A percentile compares a stretch with the other conserved stretches of the same genome.
Evolutionary conservation across 2,888 invertebrate species (phyloP).

Genomic region (Copidosoma aretas): DNA sequence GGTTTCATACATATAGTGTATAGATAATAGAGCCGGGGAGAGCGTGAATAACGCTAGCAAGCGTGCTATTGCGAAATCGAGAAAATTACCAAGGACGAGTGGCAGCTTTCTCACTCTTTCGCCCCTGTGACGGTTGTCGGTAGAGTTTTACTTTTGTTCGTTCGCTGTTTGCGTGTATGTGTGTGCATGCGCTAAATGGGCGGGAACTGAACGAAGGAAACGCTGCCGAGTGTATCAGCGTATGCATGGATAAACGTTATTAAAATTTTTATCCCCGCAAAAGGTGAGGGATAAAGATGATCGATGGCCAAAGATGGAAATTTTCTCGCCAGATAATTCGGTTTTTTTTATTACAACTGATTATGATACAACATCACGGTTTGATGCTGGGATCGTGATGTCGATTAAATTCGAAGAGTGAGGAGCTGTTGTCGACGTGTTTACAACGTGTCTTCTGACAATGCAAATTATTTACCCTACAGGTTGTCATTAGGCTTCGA

Average conservation of each 20-base stretch:
- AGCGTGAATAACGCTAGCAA: conserved; percentile 25
- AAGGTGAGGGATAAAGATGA: neutral
- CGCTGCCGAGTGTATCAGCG: neutral
- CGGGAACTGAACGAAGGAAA: neutral
- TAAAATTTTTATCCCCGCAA: neutral
- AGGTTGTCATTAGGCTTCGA: neutral
- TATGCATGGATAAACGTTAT: neutral
- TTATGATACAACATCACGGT: too few relatives aligned
- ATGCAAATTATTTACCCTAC: neutral
- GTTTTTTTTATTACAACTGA: neutral
- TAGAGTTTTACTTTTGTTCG: neutral
- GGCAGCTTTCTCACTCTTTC: conserved; percentile 23
- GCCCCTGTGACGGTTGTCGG: neutral
- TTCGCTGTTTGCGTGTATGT: neutral
- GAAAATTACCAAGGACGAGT: conserved; percentile 38
- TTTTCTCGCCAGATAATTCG: too few relatives aligned
- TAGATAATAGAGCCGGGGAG: conserved; percentile 15
- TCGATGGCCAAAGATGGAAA: neutral
- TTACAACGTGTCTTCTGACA: neutral
- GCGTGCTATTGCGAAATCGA: conserved; percentile 33
- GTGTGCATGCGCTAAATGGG: neutral
- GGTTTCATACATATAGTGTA: neutral
- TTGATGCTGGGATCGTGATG: too few relatives aligned
- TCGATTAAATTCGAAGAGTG: neutral
- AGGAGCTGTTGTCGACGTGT: neutral